phyloP scores from a whole-genome alignment of 2,888 invertebrate genomes.

The Lacanobia wlatinum region DNA sequence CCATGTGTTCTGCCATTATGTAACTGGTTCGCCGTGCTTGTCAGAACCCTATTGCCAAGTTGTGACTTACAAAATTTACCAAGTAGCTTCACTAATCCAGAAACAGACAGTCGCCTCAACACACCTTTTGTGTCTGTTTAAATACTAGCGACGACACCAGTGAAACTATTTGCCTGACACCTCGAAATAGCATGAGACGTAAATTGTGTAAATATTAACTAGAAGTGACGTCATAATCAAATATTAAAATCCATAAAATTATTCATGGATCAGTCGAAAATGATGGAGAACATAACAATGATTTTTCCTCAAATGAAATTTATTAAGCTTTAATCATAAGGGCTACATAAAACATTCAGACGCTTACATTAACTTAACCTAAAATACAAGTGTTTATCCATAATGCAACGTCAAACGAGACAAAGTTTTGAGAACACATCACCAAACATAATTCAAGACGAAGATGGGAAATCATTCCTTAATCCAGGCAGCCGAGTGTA shows the following conservation, averaged over 20 bases:
- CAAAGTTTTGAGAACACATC: constrained; percentile 66
- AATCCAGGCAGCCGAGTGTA: constrained; percentile 77
- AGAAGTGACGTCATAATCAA: constrained; percentile 43
- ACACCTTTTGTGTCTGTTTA: constrained; percentile 28
- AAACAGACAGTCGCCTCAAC: constrained; percentile 37
- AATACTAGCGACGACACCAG: constrained; percentile 42
- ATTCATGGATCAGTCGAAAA: constrained; percentile 43
- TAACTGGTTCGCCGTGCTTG: constrained; percentile 27
- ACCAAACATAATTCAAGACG: constrained; percentile 73
- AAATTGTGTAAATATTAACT: constrained; percentile 36
- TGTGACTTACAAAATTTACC: constrained; percentile 45
- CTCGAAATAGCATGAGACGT: constrained; percentile 42
- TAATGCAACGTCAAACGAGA: constrained; percentile 77
- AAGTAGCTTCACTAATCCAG: constrained; percentile 37
- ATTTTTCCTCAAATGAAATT: constrained; percentile 72
- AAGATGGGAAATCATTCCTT: constrained; percentile 77
- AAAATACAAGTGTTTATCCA: constrained; percentile 78
- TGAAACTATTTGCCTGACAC: constrained; percentile 48
- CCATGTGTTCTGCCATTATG: constrained; percentile 20
- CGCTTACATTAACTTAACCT: constrained; percentile 84
- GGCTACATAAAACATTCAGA: constrained; percentile 79
- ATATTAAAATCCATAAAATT: constrained; percentile 35
- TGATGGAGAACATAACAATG: constrained; percentile 54
- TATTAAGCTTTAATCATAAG: constrained; percentile 76
- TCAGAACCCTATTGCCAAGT: constrained; percentile 40